A percentile compares a stretch with the other conserved stretches of the same genome.
Conservation (phyloP, 2,888 invertebrate genomes). For the Imbricaverruca yamaguchii region DNA sequence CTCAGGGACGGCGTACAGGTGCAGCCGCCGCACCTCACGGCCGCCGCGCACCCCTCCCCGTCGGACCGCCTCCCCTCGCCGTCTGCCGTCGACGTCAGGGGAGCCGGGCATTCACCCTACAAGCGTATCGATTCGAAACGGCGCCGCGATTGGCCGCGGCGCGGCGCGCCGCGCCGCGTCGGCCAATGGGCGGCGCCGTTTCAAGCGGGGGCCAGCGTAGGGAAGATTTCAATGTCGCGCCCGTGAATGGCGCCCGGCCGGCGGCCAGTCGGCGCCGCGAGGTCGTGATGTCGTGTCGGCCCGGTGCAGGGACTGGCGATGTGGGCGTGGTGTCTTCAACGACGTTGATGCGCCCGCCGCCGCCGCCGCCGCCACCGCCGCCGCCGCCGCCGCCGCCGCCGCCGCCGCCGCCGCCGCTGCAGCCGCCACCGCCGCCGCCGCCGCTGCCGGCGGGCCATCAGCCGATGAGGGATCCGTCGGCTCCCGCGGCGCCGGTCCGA, state of each 20-base stretch:
- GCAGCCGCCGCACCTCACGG: background rate
- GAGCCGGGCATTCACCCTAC: conserved; percentile 17
- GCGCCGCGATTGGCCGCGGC: background rate
- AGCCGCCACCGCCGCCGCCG: background rate
- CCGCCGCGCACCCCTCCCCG: background rate
- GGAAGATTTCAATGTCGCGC: conserved; percentile 12
- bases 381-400: conserved; percentile 6
- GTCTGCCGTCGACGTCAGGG: background rate
- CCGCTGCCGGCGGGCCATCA: background rate
- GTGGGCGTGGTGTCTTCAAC: conserved; percentile 21
- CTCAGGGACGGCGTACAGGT: background rate
- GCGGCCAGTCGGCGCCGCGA: background rate
- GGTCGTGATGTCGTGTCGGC: conserved; percentile 1
- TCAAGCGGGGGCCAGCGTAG: background rate
- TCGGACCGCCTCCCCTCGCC: background rate
- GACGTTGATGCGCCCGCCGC: conserved; percentile 19
- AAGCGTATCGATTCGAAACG: conserved; percentile 12
- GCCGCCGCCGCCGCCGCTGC: background rate
- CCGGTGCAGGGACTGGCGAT: background rate
- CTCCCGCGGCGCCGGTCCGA: background rate
- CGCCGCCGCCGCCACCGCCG: background rate
- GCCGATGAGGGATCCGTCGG: conserved; percentile 4
- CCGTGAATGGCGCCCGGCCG: conserved; percentile 10
- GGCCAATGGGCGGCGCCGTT: background rate
- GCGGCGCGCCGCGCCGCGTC: background rate